Base-by-base conservation (phyloP, 2,797 vertebrate species). In the Rhabdophis nuchalis region DNA sequence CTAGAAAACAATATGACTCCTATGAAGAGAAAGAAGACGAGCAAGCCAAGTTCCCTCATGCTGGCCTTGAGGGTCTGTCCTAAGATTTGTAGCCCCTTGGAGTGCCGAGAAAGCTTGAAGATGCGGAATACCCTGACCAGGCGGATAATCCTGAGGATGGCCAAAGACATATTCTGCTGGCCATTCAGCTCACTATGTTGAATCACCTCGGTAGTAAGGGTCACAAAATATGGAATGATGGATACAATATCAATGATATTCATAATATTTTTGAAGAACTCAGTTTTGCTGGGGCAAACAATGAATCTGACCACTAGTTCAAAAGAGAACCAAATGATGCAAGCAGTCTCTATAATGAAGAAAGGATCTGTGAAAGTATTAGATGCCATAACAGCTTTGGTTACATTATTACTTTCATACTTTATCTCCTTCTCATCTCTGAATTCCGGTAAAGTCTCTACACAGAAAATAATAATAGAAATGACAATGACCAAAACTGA, bases 1-100 rank as follows among this genome's bases (percentile, higher is more conserved):
- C 99, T 99, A 96, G 99, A 99, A 98, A 99, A 99, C 68, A 99
- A 98, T 95, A 99, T 99, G 97, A 99, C 99, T 0, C 99, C 99
- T 1, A 99, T 99, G 90, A 99, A 99, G 93, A 99, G 98, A 97
- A 99, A 99, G 96, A 99, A 99, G 95, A 99, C 99, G 93, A 99
- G 98, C 94, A 99, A 96, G 29, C 98, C 99, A 60, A 99, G 94
- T 97, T 99, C 99, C 93, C 98, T 97, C 98, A 99, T 98, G 91
- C 98, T 99, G 60, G 99, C 98, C 95, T 99, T 99, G 86, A 99
- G 96, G 3, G 99, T 99, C 96, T 99, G 98, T 8, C 99, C 99
- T 94, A 99, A 96, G 96, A 99, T 99, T 96, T 99, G 98, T 64
- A 99, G 98, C 10, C 98, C 99, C 91, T 99, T 99, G 12, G 99